Evolutionary conservation across 2,797 vertebrate genomes (phyloP), one percentile per base, ranked within the genome.

Genomic region (Cirrhinus mrigala): DNA sequence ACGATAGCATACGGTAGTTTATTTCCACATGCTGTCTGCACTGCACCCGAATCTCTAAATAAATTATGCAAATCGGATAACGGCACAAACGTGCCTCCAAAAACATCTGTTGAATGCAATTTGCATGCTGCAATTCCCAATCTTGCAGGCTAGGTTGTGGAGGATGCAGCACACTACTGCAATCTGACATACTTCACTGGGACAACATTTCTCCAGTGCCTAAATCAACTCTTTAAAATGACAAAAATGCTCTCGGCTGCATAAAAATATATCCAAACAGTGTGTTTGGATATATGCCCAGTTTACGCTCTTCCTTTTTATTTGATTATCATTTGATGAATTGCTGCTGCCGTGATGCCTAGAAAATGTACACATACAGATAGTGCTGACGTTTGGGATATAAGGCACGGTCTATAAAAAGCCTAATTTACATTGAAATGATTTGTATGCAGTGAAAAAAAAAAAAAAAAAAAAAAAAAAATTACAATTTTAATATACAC

Each of bases 51-150:
- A 64, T 83, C 56, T n/a, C 58, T 75, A 74, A 82, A 82, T 44
- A 48, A 82, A 83, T 83, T 37, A 83, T 83, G 70, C 27, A 83
- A 75, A 83, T 83, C 20, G 52, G 58, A 48, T 52, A 75, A 75
- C 22, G 9, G 20, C 24, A 10, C 44, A 50, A 52, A 50, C 14
- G 11, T 2, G 1, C 18, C 15, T 9, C 18, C 2, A 3, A 62
- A 83, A n/a, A 56, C 40, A 56, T 56, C 24, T 14, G 73, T 56
- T 56, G 29, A 56, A 76, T 54, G 29, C 20, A 76, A 40, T 22
- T 69, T 79, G 77, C 24, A 66, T 27, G 24, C 4, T 20, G 16
- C 10, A 79, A 73, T 73, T 82, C 14, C 27, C 69, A 33, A 6
- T 82, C 20, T 50, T 56, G n/a, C 56, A 82, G 3, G 27, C 18